These are phyloP conservation scores for Drosophila burlai DNA, from an alignment of 1,140 invertebrate species.

Conservation along the genomic window DNA sequence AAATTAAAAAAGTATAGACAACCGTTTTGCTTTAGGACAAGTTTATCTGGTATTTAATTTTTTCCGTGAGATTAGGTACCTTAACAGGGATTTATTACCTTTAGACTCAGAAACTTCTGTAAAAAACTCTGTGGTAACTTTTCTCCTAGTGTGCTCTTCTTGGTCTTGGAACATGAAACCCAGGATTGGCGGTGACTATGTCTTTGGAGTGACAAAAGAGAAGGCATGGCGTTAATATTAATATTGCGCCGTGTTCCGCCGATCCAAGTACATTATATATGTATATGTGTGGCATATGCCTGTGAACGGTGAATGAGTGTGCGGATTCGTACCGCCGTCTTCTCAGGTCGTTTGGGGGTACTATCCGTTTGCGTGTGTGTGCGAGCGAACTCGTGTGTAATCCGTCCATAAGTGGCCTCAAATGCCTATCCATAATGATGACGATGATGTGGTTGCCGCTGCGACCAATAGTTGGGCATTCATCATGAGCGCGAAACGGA, in stretches of 20 bases:
- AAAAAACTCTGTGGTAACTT: not conserved
- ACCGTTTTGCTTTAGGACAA: not conserved
- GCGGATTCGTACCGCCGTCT: not conserved
- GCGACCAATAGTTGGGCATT: slow-evolving; percentile 61
- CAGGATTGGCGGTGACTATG: not conserved
- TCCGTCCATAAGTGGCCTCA: slow-evolving; percentile 72
- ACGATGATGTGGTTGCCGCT: slow-evolving; percentile 51
- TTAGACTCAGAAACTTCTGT: not conserved
- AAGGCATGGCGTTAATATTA: not conserved
- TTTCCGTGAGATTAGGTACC: no score
- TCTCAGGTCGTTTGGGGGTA: not conserved
- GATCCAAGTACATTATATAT: not conserved
- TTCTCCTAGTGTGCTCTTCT: not conserved
- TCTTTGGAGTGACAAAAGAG: slow-evolving; percentile 2
- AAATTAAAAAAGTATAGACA: not conserved
- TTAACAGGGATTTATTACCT: not conserved
- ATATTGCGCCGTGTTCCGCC: not conserved
- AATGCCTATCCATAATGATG: slow-evolving; percentile 54
- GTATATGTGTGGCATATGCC: not conserved
- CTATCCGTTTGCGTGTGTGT: slow-evolving; percentile 9
- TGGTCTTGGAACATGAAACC: no score
- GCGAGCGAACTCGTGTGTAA: slow-evolving; percentile 45
- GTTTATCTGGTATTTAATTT: no score
- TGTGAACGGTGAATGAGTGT: slow-evolving; percentile 8
- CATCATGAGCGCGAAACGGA: slow-evolving; percentile 25